phyloP scores from a whole-genome alignment of 2,113 vertebrate species.

The Pyxicephalus adspersus region DNA sequence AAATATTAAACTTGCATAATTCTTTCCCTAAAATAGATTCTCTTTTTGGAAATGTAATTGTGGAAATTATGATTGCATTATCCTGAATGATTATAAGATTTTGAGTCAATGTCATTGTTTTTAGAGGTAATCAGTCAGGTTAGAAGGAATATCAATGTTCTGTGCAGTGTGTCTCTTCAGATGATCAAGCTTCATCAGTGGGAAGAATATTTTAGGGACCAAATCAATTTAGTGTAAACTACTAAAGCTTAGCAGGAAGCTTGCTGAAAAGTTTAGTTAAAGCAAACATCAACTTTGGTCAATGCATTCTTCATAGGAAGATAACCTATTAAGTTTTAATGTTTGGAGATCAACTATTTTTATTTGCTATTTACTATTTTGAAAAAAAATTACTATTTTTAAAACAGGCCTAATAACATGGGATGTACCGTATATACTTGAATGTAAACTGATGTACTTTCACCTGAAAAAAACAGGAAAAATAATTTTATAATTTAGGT shows the following conservation, averaged over 20 bases:
- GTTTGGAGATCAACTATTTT: too few species aligned
- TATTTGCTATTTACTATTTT: too few species aligned
- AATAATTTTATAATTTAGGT: too few species aligned
- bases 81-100: constrained; percentile 26
- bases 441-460: too few species aligned
- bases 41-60: background rate
- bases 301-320: too few species aligned
- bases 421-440: too few species aligned
- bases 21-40: background rate
- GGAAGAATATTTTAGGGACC: background rate
- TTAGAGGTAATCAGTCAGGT: constrained; percentile 37
- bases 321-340: too few species aligned
- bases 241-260: background rate
- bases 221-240: constrained; percentile 4
- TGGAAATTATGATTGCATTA: constrained; percentile 8
- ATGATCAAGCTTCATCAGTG: constrained; percentile 25
- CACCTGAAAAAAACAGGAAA: too few species aligned
- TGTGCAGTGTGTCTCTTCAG: constrained; percentile 11
- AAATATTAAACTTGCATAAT: background rate
- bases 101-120: constrained; percentile 15
- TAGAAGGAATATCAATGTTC: background rate
- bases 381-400: too few species aligned
- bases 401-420: too few species aligned
- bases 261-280: background rate
- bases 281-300: too few species aligned